These are phyloP conservation scores for Pteropus rufus DNA, from an alignment of 2,797 vertebrate genomes.

Conservation along the genomic window DNA sequence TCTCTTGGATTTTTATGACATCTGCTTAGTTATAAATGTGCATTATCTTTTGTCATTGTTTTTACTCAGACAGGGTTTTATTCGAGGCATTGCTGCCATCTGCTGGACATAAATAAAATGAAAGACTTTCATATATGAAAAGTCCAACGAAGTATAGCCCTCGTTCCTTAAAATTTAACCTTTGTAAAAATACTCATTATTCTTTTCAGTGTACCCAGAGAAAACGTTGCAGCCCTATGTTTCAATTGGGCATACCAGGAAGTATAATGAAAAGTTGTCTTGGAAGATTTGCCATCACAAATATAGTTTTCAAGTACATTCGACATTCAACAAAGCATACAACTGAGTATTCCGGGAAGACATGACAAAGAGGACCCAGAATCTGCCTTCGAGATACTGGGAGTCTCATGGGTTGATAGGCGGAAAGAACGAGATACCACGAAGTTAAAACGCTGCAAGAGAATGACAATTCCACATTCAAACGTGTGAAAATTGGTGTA, in stretches of 20 bases:
- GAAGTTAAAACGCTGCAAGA: not conserved
- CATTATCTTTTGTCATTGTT: not conserved
- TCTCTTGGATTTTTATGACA: not conserved
- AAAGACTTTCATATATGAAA: not conserved
- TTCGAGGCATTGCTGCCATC: slow-evolving; percentile 79
- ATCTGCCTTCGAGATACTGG: accelerated
- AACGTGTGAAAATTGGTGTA: not conserved
- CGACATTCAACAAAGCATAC: not conserved
- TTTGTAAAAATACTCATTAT: not conserved
- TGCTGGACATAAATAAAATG: slow-evolving; percentile 70
- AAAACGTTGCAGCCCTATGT: slow-evolving; percentile 49
- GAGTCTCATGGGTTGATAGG: too few relatives aligned
- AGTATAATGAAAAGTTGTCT: not conserved
- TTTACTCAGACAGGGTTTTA: slow-evolving; percentile 23
- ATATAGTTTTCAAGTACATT: not conserved
- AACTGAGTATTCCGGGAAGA: not conserved
- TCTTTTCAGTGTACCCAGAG: not conserved
- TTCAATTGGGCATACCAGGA: slow-evolving; percentile 29
- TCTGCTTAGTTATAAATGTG: not conserved
- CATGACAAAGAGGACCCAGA: not conserved
- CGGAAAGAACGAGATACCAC: not conserved
- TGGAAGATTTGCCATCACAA: not conserved
- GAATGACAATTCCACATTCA: not conserved
- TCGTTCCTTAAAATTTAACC: slow-evolving; percentile 31
- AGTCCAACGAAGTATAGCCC: not conserved